phyloP scores from a whole-genome alignment of 2,888 invertebrate species.

The Leptopterna dolabrata region DNA sequence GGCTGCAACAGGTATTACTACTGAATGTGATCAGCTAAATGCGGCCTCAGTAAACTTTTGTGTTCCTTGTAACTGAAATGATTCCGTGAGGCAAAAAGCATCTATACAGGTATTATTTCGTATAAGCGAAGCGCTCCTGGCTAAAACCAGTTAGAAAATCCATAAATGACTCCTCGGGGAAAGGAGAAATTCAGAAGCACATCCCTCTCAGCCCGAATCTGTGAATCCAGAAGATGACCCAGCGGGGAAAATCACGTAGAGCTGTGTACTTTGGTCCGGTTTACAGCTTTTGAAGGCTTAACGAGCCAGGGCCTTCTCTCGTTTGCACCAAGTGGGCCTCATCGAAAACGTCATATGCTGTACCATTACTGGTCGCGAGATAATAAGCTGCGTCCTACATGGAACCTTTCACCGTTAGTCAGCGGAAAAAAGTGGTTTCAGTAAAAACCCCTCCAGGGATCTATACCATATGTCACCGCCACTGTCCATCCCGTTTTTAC shows the following conservation, averaged over 20 bases:
- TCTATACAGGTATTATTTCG: too few relatives aligned
- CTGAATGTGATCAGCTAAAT: too few relatives aligned
- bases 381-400: not conserved
- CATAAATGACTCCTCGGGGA: not conserved
- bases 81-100: too few relatives aligned
- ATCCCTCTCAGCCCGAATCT: not conserved
- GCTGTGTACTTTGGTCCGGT: conserved; percentile 8
- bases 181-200: not conserved
- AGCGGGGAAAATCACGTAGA: not conserved
- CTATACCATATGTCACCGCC: not conserved
- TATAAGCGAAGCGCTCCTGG: too few relatives aligned
- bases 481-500: not conserved
- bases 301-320: not conserved
- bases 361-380: conserved; percentile 10
- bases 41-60: too few relatives aligned
- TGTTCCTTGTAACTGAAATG: too few relatives aligned
- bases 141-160: not conserved
- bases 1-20: too few relatives aligned
- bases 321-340: not conserved
- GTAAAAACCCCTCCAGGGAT: not conserved
- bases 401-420: conserved; percentile 12
- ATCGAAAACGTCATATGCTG: conserved; percentile 14
- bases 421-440: not conserved
- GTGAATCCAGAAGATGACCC: not conserved
- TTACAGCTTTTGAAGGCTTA: not conserved